phyloP scores from a whole-genome alignment of 2,797 vertebrate species.

The Cynodonichthys magdalenae region DNA sequence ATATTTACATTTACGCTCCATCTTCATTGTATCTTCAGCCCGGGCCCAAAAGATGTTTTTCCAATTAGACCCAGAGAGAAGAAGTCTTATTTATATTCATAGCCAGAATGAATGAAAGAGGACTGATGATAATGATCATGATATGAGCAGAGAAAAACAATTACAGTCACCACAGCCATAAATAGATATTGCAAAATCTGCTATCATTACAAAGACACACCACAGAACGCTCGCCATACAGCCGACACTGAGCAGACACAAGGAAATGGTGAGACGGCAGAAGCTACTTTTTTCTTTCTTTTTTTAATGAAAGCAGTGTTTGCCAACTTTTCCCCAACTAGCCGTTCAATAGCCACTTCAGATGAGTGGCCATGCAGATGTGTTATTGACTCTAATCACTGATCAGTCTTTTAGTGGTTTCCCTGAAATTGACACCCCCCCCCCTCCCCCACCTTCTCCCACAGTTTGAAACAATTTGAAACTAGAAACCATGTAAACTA shows the following conservation, averaged over 20 bases:
- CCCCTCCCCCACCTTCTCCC: neutral
- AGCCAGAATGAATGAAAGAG: conserved; percentile 67
- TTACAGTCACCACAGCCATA: conserved; percentile 70
- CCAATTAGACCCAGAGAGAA: conserved; percentile 60
- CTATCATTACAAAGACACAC: conserved; percentile 62
- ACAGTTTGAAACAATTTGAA: conserved; percentile 48
- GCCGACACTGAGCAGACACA: conserved; percentile 13
- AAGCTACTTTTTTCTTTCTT: conserved; percentile 13
- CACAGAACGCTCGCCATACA: conserved; percentile 48
- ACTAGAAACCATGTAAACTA: conserved; percentile 48
- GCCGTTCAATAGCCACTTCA: conserved; percentile 65
- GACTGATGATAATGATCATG: conserved; percentile 73
- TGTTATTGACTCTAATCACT: conserved; percentile 65
- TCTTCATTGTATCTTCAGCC: conserved; percentile 44
- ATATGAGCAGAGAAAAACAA: conserved; percentile 71
- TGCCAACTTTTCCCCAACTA: conserved; percentile 62
- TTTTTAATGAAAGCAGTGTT: conserved; percentile 47
- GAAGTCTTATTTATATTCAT: conserved; percentile 74
- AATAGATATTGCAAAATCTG: conserved; percentile 67
- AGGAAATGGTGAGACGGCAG: conserved; percentile 2
- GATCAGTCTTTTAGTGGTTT: conserved; percentile 68
- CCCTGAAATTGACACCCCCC: conserved; percentile 44
- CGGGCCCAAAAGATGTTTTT: conserved; percentile 61
- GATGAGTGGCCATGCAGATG: conserved; percentile 62
- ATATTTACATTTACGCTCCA: conserved; percentile 42